Conservation (phyloP, 2,113 vertebrate genomes). For the Benitochromis conjunctus region DNA sequence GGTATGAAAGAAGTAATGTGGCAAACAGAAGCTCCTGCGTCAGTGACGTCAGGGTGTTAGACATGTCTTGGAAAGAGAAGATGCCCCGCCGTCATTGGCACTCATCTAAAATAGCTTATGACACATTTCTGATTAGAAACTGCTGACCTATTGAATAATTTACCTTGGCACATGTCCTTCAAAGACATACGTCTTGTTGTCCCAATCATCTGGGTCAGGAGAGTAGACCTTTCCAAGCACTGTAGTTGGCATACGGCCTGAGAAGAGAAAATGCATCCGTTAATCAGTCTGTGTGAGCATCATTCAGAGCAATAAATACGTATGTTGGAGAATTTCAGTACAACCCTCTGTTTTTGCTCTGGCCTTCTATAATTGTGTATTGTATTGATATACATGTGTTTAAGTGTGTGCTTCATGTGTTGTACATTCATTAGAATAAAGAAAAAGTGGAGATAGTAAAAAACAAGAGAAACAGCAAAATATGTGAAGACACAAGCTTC, state of each 20-base stretch:
- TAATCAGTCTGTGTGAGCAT: background rate
- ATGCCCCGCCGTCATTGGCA: background rate
- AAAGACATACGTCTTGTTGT: slow-evolving; percentile 87
- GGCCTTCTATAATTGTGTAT: background rate
- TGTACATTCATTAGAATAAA: background rate
- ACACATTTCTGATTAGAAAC: background rate
- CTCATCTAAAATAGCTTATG: background rate
- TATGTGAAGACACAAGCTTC: background rate
- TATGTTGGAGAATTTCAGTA: background rate
- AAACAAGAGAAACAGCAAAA: background rate
- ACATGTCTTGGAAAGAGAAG: background rate
- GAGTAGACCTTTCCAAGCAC: slow-evolving; percentile 84
- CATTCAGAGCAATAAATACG: background rate
- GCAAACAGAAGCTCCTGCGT: background rate
- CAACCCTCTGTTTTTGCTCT: background rate
- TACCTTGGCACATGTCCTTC: slow-evolving; percentile 85
- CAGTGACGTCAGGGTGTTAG: background rate
- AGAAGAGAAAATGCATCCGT: slow-evolving; percentile 15
- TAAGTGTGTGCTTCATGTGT: background rate
- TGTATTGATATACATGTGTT: background rate
- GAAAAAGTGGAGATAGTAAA: fast-evolving
- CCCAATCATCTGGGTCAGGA: slow-evolving; percentile 88
- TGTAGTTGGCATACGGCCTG: slow-evolving; percentile 81
- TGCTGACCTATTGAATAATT: slow-evolving; percentile 10
- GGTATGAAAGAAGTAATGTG: background rate